phyloP scores from a whole-genome alignment of 2,888 invertebrate species.

The Lucinisca nassula region DNA sequence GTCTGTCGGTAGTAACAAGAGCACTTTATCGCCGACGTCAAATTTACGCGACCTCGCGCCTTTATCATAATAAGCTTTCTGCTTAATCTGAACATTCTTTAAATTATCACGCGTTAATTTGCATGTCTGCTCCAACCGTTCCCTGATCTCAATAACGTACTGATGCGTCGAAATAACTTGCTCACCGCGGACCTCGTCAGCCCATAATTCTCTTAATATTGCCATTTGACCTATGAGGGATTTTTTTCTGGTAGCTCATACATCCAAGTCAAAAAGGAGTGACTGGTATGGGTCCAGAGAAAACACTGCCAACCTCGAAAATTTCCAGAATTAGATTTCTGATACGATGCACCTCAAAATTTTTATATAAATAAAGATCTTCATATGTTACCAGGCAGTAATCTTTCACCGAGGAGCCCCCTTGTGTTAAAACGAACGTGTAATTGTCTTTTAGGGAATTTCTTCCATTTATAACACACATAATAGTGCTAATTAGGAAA shows the following conservation, averaged over 20 bases:
- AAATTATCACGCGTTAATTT: too few relatives aligned
- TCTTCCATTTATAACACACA: neutral
- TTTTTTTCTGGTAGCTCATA: neutral
- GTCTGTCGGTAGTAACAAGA: too few relatives aligned
- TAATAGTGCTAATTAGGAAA: neutral
- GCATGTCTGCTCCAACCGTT: too few relatives aligned
- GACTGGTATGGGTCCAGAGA: neutral
- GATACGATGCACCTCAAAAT: neutral
- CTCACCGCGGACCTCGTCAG: too few relatives aligned
- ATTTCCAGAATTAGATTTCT: neutral
- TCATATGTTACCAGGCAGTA: neutral
- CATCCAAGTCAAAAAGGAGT: neutral
- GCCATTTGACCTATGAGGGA: neutral
- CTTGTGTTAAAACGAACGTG: neutral
- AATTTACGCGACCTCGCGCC: too few relatives aligned
- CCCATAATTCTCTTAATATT: too few relatives aligned
- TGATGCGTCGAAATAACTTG: too few relatives aligned
- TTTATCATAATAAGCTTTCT: too few relatives aligned
- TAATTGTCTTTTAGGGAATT: neutral
- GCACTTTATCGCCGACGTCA: too few relatives aligned
- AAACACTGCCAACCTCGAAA: neutral
- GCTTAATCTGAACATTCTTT: too few relatives aligned
- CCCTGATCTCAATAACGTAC: too few relatives aligned
- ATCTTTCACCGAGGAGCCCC: neutral
- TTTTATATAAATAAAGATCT: neutral